A percentile compares a stretch with the other conserved stretches of the same genome.
Conservation (phyloP, 2,797 vertebrate genomes). For the Morus bassanus region DNA sequence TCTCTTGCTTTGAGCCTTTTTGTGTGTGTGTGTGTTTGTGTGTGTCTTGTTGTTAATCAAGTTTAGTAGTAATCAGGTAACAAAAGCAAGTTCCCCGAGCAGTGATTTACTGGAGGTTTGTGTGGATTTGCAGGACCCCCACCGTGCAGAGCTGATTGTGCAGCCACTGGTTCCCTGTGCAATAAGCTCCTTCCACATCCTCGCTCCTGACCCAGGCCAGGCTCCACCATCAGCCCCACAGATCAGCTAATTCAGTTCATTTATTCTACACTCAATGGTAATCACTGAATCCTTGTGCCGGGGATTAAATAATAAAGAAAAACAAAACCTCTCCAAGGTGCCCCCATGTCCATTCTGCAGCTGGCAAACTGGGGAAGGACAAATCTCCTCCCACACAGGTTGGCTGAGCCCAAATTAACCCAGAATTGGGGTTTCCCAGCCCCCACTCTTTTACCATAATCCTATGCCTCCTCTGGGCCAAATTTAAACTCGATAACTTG, state of each 20-base stretch:
- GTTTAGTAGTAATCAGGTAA: not conserved
- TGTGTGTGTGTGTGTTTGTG: not conserved
- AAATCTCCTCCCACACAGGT: not conserved
- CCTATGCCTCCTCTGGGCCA: not conserved
- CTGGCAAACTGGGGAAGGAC: not conserved
- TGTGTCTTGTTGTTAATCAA: not conserved
- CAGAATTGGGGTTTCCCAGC: not conserved
- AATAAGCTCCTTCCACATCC: not conserved
- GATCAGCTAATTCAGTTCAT: accelerated
- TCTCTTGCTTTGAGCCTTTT: not conserved
- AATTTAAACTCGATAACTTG: not conserved
- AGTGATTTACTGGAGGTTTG: accelerated
- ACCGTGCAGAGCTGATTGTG: accelerated
- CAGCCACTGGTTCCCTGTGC: accelerated
- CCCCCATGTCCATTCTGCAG: not conserved
- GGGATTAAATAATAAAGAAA: not conserved
- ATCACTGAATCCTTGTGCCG: not conserved
- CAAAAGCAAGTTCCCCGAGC: not conserved
- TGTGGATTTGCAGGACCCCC: not conserved
- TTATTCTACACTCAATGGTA: accelerated
- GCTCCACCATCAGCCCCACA: not conserved
- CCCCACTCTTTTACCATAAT: not conserved
- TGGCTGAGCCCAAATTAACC: not conserved
- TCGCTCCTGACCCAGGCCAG: not conserved
- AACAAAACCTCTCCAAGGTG: not conserved